phyloP scores from a whole-genome alignment of 2,888 invertebrate species.

The Neocrepidodera transversa region DNA sequence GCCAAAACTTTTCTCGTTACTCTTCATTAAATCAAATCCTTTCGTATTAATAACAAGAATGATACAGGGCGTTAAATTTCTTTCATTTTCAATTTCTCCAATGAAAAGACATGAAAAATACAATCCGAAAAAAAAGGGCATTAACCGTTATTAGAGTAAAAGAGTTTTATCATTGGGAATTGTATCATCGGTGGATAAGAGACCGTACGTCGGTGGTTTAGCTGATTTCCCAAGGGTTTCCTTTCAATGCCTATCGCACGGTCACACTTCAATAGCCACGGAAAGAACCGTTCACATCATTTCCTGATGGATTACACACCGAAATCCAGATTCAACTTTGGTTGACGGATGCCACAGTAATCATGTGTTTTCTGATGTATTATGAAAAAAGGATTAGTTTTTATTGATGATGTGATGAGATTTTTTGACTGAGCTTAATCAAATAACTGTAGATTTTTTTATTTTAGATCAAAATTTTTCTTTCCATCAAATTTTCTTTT shows the following conservation, averaged over 20 bases:
- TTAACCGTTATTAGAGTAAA: slow-evolving; percentile 18
- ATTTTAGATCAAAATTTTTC: too few relatives aligned
- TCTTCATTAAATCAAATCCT: too few relatives aligned
- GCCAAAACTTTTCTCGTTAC: too few relatives aligned
- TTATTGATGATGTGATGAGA: not conserved
- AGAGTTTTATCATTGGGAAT: slow-evolving; percentile 29
- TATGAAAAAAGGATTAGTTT: slow-evolving; percentile 2
- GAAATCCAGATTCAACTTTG: slow-evolving; percentile 40
- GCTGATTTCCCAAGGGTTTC: slow-evolving; percentile 59
- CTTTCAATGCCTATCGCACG: slow-evolving; percentile 59
- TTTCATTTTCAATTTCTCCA: too few relatives aligned
- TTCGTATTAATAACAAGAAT: too few relatives aligned
- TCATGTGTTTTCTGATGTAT: slow-evolving; percentile 21
- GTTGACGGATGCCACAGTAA: slow-evolving; percentile 45
- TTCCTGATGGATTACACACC: slow-evolving; percentile 55
- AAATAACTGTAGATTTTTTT: too few relatives aligned
- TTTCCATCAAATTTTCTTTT: too few relatives aligned
- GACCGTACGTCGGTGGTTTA: slow-evolving; percentile 33
- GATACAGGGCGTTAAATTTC: too few relatives aligned
- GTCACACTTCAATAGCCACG: slow-evolving; percentile 61
- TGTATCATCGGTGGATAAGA: slow-evolving; percentile 18
- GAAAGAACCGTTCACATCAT: slow-evolving; percentile 47
- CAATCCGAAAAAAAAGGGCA: slow-evolving; percentile 21
- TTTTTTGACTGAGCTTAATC: too few relatives aligned
- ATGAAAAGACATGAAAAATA: slow-evolving; percentile 2